Evolutionary conservation across 1,140 invertebrate genomes (phyloP).

Genomic region (Neodiprion pinetum): DNA sequence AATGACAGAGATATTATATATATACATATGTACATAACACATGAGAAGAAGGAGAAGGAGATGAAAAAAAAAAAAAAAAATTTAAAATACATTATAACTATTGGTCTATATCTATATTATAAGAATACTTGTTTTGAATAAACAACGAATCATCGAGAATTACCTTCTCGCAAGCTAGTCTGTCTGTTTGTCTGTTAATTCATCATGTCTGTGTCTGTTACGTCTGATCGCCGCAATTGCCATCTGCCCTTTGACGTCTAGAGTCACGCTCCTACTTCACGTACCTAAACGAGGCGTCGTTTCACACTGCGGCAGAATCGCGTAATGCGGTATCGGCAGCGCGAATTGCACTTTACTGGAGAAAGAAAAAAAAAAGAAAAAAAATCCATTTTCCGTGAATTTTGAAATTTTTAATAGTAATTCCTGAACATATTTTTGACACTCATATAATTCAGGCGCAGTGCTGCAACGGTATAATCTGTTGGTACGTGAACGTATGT

Average conservation of each 20-base stretch:
- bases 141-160: constrained; percentile 56
- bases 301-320: too few species aligned
- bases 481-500: too few species aligned
- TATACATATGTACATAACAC: constrained; percentile 44
- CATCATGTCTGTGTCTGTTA: constrained; percentile 27
- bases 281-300: too few species aligned
- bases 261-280: too few species aligned
- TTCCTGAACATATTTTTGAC: too few species aligned
- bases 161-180: constrained; percentile 20
- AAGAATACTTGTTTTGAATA: constrained; percentile 52
- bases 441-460: too few species aligned
- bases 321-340: too few species aligned
- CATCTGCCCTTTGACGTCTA: constrained; percentile 4
- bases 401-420: too few species aligned
- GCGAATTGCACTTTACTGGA: too few species aligned
- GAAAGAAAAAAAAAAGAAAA: too few species aligned
- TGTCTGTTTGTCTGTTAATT: constrained; percentile 27
- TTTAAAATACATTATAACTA: constrained; percentile 16
- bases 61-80: not conserved
- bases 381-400: too few species aligned
- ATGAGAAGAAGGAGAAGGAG: constrained; percentile 9
- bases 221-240: not conserved
- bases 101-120: constrained; percentile 19
- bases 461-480: too few species aligned
- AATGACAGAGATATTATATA: constrained; percentile 20